A percentile compares a stretch with the other conserved stretches of the same genome.
Conservation (phyloP, 2,113 vertebrate genomes). For the Pelecanus crispus region DNA sequence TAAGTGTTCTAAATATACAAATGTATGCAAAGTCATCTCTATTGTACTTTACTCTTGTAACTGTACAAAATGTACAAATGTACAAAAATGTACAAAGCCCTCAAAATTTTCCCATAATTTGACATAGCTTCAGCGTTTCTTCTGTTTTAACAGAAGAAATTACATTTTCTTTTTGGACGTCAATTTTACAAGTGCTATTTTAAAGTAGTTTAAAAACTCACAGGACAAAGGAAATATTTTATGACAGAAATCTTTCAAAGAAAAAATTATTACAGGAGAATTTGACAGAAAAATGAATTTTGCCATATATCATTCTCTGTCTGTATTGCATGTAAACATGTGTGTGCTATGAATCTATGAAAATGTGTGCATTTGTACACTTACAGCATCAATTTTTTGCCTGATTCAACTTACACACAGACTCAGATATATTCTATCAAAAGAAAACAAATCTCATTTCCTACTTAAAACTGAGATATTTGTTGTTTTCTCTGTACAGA, state of each 20-base stretch:
- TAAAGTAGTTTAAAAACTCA: background rate
- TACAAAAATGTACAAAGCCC: background rate
- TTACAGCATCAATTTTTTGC: background rate
- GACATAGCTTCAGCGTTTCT: background rate
- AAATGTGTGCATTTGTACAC: background rate
- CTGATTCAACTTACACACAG: background rate
- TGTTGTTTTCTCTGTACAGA: background rate
- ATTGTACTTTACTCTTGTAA: too few species aligned
- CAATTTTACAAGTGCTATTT: background rate
- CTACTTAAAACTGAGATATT: background rate
- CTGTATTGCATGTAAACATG: background rate
- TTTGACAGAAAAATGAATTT: background rate
- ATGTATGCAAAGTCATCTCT: too few species aligned
- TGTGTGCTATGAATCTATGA: background rate
- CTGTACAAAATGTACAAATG: too few species aligned
- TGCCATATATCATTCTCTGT: background rate
- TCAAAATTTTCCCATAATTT: background rate
- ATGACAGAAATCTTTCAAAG: background rate
- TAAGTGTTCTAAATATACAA: background rate
- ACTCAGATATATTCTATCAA: background rate
- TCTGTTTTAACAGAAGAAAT: background rate
- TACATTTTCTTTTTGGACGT: background rate
- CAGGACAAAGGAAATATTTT: background rate
- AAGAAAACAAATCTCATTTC: background rate
- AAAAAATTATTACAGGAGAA: background rate